These are phyloP conservation scores for Ceyx melanurus DNA, from an alignment of 2,113 vertebrate genomes.

Conservation along the genomic window DNA sequence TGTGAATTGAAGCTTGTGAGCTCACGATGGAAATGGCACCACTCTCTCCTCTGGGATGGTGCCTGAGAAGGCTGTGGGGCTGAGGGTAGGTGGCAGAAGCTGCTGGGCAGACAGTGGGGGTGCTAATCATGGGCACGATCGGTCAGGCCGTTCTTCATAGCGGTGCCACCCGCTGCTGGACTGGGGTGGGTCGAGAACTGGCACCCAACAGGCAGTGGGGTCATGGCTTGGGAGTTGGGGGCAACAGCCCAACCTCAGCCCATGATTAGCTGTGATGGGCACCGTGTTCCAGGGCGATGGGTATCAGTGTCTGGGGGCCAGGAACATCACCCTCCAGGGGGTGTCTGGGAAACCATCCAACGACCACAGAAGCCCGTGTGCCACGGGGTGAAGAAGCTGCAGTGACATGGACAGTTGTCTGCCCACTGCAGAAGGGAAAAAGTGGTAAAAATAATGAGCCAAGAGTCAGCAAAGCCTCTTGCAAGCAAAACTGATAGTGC, in stretches of 20 bases:
- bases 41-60: not conserved
- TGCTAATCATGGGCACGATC: not conserved
- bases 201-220: not conserved
- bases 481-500: not conserved
- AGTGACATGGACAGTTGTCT: not conserved
- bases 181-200: not conserved
- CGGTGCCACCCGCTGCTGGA: fast-evolving
- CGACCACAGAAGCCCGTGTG: fast-evolving
- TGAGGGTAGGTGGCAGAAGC: not conserved
- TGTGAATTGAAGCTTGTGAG: not conserved
- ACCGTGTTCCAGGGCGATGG: fast-evolving
- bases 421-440: not conserved
- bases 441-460: not conserved
- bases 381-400: not conserved
- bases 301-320: fast-evolving
- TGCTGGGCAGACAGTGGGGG: fast-evolving
- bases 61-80: not conserved
- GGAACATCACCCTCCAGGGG: not conserved
- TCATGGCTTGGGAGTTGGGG: not conserved
- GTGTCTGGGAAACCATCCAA: not conserved
- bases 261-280: not conserved
- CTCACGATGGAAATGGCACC: not conserved
- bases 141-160: fast-evolving
- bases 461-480: not conserved
- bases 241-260: not conserved